Percentiles rank a stretch among this genome's conserved stretches.
Evolutionary conservation across 2,797 vertebrate genomes (phyloP).

Genomic region (Danio aesculapii): DNA sequence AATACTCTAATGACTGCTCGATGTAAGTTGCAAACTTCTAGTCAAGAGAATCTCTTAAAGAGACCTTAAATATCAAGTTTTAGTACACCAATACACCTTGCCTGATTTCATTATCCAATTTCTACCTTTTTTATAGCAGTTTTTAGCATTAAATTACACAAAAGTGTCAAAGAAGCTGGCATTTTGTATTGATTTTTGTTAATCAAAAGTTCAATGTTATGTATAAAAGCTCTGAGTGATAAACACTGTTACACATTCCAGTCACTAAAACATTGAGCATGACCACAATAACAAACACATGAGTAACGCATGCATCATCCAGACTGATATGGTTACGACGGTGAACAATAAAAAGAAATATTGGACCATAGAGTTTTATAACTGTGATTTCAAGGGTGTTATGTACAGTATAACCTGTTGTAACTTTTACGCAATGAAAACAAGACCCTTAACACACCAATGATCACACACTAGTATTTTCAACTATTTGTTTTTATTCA

Average conservation of each 20-base stretch:
- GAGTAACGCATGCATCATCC: constrained; percentile 13
- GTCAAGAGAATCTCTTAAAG: too few relatives aligned
- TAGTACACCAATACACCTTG: too few relatives aligned
- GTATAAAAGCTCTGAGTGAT: background rate
- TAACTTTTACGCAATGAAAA: background rate
- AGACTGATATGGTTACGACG: background rate
- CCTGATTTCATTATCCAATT: too few relatives aligned
- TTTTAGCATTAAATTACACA: background rate
- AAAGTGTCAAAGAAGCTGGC: background rate
- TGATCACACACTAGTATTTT: background rate
- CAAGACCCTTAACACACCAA: background rate
- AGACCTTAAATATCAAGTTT: too few relatives aligned
- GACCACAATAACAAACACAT: constrained; percentile 22
- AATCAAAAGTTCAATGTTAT: background rate
- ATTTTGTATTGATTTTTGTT: background rate
- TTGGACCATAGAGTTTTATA: constrained; percentile 2
- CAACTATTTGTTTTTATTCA: background rate
- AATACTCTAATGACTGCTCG: too few relatives aligned
- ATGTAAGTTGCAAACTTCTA: too few relatives aligned
- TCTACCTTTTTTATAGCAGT: background rate
- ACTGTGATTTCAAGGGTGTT: background rate
- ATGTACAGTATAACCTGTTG: background rate
- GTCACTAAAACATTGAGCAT: background rate
- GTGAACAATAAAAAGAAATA: background rate
- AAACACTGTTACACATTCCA: constrained; percentile 8